phyloP scores from a whole-genome alignment of 1,140 invertebrate species.

The Mactra quadrangularis region DNA sequence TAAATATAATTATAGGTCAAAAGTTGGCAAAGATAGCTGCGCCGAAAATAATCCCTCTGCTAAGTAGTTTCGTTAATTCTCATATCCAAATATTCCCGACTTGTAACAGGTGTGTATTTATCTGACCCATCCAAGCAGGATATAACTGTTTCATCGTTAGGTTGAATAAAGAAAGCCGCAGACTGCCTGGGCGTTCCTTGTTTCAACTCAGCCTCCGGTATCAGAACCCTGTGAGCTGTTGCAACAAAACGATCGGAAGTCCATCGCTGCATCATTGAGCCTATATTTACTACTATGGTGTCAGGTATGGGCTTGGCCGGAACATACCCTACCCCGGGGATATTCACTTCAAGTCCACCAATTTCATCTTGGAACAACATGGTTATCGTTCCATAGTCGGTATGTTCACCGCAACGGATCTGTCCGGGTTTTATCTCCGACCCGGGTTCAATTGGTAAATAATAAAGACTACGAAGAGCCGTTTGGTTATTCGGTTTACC shows the following conservation, averaged over 20 bases:
- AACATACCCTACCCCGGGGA: constrained; percentile 21
- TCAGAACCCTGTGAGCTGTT: not conserved
- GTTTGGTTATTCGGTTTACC: not conserved
- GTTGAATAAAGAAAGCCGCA: not conserved
- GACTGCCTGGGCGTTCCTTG: not conserved
- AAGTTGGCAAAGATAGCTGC: too few relatives aligned
- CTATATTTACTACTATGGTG: constrained; percentile 50
- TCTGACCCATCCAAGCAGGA: not conserved
- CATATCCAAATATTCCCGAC: too few relatives aligned
- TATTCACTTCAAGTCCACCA: constrained; percentile 81
- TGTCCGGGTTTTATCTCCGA: constrained; percentile 76
- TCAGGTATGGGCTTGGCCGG: constrained; percentile 43
- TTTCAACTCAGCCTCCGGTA: not conserved
- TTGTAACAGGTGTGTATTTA: not conserved
- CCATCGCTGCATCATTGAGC: constrained; percentile 61
- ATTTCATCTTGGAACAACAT: constrained; percentile 87
- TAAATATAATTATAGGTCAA: too few relatives aligned
- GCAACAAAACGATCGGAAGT: constrained; percentile 55
- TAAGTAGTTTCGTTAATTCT: too few relatives aligned
- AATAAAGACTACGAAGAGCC: not conserved
- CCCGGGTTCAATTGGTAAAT: not conserved
- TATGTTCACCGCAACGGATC: constrained; percentile 88
- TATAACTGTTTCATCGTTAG: not conserved
- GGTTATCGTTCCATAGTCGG: constrained; percentile 91
- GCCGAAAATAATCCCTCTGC: too few relatives aligned